Conservation (phyloP, 1,140 invertebrate genomes). For the Sycophaga agraensis region DNA sequence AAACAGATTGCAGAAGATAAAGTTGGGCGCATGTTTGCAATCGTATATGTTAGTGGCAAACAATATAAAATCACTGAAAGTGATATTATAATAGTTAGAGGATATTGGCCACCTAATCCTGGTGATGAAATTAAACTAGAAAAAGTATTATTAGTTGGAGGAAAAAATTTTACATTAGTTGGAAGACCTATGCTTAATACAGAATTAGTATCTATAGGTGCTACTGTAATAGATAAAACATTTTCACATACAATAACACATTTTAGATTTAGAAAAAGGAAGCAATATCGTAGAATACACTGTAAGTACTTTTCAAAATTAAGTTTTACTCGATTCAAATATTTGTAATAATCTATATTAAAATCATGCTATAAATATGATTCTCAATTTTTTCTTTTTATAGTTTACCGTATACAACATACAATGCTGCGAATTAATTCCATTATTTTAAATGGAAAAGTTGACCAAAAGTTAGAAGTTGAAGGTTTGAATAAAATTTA, state of each 20-base stretch:
- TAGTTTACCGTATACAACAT: constrained; percentile 67
- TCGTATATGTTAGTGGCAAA: constrained; percentile 79
- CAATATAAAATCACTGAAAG: constrained; percentile 87
- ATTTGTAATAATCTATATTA: too few species aligned
- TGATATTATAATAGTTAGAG: constrained; percentile 82
- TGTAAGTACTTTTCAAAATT: constrained; percentile 56
- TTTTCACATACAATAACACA: constrained; percentile 79
- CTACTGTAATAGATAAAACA: constrained; percentile 88
- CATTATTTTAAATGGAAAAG: constrained; percentile 59
- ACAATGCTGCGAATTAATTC: constrained; percentile 76
- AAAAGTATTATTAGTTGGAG: constrained; percentile 83
- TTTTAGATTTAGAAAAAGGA: constrained; percentile 74
- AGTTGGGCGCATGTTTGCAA: constrained; percentile 80
- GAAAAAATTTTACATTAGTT: constrained; percentile 82
- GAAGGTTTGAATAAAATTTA: constrained; percentile 52
- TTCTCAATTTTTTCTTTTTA: not conserved
- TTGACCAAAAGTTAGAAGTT: constrained; percentile 53
- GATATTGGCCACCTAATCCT: constrained; percentile 79
- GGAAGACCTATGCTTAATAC: constrained; percentile 78
- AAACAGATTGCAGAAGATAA: constrained; percentile 57
- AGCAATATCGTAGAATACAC: constrained; percentile 75
- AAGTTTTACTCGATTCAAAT: too few species aligned
- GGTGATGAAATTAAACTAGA: constrained; percentile 84
- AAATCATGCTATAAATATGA: too few species aligned
- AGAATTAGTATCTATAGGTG: constrained; percentile 75